Evolutionary conservation across 2,888 invertebrate species (phyloP), one percentile per base, ranked within the genome.

Genomic region (Acleris laterana): DNA sequence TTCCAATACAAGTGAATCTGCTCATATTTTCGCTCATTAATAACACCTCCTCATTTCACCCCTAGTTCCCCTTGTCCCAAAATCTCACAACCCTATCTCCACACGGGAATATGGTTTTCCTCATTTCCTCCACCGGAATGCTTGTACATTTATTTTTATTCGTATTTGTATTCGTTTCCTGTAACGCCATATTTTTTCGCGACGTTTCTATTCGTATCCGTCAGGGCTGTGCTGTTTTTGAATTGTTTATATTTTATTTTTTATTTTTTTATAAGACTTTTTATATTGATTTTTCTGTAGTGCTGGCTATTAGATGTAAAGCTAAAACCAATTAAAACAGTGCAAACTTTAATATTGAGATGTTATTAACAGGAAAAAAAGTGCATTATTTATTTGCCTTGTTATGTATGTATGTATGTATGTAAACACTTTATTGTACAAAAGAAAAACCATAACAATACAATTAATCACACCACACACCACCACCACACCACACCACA

Each of bases 161-260:
- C 74, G 82, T 88, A 86, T 92, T 90, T 90, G 89, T 91, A 90
- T 93, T 89, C 90, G 84, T 87, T 89, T 89, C 89, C 87, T 85
- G 90, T 87, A 79, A 82, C 81, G 83, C 81, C 79, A 83, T 89
- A 88, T 90, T 87, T 88, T 84, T 85, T 84, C 81, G 80, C 81
- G 85, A 87, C 84, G 81, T 84, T 84, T 85, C 83, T 82, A 84
- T 86, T 71, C 68, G 69, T 55, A 69, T 70, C 65, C 55, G 71
- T 70, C 66, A 64, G 68, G 53, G 61, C 20, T 60, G 55, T 61
- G 55, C 65, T 50, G 50, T 50, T 65, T 65, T 55, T 50, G 60
- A 20, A 16, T 38, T 55, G 72, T 71, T 70, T 62, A 55, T 38
- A n/a, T 22, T 25, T n/a, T 53, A 60, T 5, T 7, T 48, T 42